Percentiles rank a stretch among this genome's conserved stretches.
These are phyloP conservation scores for Drosophila rhopaloa DNA, from an alignment of 1,140 invertebrate genomes.

Conservation along the genomic window DNA sequence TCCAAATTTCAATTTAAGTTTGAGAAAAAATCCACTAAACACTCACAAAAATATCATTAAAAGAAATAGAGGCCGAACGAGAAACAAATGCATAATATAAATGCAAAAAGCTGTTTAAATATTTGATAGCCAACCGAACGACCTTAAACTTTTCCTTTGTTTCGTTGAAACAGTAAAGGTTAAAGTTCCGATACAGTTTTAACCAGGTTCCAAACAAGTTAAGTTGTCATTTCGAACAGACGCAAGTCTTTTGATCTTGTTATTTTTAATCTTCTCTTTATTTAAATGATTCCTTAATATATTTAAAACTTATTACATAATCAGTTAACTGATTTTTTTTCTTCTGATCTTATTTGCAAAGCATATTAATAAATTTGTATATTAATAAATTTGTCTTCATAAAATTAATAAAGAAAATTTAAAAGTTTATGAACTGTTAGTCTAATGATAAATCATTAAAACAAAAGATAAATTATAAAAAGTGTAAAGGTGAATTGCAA, in stretches of 20 bases:
- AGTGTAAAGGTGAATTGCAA: too few relatives aligned
- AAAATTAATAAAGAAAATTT: too few relatives aligned
- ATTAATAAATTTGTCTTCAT: too few relatives aligned
- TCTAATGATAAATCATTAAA: too few relatives aligned
- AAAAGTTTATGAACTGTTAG: too few relatives aligned
- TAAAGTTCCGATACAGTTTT: constrained; percentile 46
- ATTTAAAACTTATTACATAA: background rate
- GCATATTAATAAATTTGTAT: too few relatives aligned
- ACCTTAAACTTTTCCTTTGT: constrained; percentile 69
- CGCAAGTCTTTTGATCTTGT: background rate
- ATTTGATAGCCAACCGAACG: constrained; percentile 55
- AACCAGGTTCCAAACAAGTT: constrained; percentile 33
- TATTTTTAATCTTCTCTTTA: too few relatives aligned
- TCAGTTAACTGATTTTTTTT: background rate
- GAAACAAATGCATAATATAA: constrained; percentile 49
- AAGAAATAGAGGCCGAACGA: constrained; percentile 16
- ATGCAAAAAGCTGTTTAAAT: constrained; percentile 75
- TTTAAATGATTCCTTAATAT: background rate
- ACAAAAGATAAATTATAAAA: too few relatives aligned
- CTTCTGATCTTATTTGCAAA: background rate
- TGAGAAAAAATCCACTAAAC: constrained; percentile 7
- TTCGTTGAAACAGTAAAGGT: constrained; percentile 45
- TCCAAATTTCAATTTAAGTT: constrained; percentile 50
- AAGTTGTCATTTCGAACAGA: constrained; percentile 19
- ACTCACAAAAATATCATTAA: constrained; percentile 14